A percentile compares a stretch with the other conserved stretches of the same genome.
These are phyloP conservation scores for Hippocampus guttulatus DNA, from an alignment of 2,113 vertebrate genomes.

Conservation along the genomic window DNA sequence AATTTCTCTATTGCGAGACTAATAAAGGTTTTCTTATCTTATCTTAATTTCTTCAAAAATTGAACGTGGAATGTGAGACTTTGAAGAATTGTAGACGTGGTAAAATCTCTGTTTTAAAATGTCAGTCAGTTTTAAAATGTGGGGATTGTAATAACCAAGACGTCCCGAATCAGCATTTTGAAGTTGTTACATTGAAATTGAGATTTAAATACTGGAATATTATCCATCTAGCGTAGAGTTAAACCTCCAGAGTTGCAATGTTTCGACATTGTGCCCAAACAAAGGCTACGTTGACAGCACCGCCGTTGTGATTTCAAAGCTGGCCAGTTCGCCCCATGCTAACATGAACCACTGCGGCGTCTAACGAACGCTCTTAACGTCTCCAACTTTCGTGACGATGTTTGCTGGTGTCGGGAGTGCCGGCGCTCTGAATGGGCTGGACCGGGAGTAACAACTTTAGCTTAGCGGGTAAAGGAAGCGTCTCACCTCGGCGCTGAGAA, in stretches of 20 bases:
- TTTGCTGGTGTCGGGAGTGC: background rate
- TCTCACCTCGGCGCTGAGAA: constrained; percentile 75
- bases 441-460: constrained; percentile 32
- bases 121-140: background rate
- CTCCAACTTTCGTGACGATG: background rate
- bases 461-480: constrained; percentile 43
- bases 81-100: background rate
- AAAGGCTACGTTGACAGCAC: background rate
- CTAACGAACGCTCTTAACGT: background rate
- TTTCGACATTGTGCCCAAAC: background rate
- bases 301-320: background rate
- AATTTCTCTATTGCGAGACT: too few species aligned
- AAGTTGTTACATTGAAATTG: background rate
- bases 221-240: background rate
- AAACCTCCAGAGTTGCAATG: background rate
- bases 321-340: background rate
- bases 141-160: background rate
- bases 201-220: too few species aligned
- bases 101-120: background rate
- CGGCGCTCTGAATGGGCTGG: background rate
- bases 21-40: too few species aligned
- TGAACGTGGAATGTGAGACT: too few species aligned
- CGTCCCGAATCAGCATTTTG: background rate
- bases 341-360: background rate
- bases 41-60: too few species aligned